Evolutionary conservation across 2,797 vertebrate genomes (phyloP).

Genomic region (Dallia pectoralis): DNA sequence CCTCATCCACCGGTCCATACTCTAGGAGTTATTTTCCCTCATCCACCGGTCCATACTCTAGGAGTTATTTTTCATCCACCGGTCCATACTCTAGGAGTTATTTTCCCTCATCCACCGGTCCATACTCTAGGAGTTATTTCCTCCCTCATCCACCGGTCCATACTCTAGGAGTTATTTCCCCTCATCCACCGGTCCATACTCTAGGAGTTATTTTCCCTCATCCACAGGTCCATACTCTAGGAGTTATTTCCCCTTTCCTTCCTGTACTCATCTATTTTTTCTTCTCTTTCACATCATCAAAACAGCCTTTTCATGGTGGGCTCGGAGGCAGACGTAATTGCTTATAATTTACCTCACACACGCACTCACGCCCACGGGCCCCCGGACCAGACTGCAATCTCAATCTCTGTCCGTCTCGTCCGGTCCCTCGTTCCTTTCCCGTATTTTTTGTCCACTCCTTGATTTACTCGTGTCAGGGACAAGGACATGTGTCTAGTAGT

Average conservation of each 20-base stretch:
- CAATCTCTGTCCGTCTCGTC: constrained; percentile 36
- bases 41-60: too few species aligned
- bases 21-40: too few species aligned
- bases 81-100: too few species aligned
- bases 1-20: too few species aligned
- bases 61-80: too few species aligned
- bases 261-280: constrained; percentile 3
- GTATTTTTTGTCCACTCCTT: constrained; percentile 22
- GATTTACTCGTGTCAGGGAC: constrained; percentile 78
- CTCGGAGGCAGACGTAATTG: constrained; percentile 57
- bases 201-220: not conserved
- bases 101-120: too few species aligned
- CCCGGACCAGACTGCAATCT: constrained; percentile 50
- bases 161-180: too few species aligned
- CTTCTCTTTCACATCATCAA: constrained; percentile 57
- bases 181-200: too few species aligned
- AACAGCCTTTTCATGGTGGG: constrained; percentile 45
- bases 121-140: too few species aligned
- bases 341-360: constrained; percentile 65
- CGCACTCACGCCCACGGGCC: constrained; percentile 44
- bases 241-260: constrained; percentile 11
- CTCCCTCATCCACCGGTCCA: too few species aligned
- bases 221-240: not conserved
- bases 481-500: constrained; percentile 80
- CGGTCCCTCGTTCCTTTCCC: not conserved